A percentile compares a stretch with the other conserved stretches of the same genome.
phyloP scores from a whole-genome alignment of 2,797 vertebrate genomes.

The Threskiornis aethiopicus region DNA sequence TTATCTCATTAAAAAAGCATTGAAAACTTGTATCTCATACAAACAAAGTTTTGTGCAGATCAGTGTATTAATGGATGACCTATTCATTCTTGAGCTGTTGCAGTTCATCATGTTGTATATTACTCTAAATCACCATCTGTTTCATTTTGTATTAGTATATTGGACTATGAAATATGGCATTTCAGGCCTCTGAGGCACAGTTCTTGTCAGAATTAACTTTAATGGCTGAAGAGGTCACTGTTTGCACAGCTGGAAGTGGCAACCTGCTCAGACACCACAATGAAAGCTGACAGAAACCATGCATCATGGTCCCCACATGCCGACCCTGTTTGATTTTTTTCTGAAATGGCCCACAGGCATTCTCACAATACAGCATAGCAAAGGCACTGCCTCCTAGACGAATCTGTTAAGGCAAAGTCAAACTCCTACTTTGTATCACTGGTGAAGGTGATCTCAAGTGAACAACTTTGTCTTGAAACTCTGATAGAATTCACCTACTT shows the following conservation, averaged over 20 bases:
- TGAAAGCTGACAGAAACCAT: conserved; percentile 13
- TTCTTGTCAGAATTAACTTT: neutral
- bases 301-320: neutral
- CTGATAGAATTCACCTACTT: neutral
- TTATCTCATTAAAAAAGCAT: neutral
- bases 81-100: neutral
- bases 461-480: neutral
- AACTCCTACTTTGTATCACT: neutral
- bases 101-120: neutral
- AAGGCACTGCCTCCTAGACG: neutral
- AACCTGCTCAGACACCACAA: neutral
- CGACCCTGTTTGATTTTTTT: neutral
- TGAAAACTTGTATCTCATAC: neutral
- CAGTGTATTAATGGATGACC: neutral
- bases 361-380: neutral
- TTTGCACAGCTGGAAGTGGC: neutral
- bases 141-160: neutral
- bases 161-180: neutral
- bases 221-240: neutral
- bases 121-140: neutral
- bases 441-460: neutral
- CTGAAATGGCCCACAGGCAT: neutral
- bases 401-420: neutral
- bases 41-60: neutral
- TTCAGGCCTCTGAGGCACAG: neutral